Evolutionary conservation across 2,888 invertebrate species (phyloP).

Genomic region (Microctonus aethiopoides): DNA sequence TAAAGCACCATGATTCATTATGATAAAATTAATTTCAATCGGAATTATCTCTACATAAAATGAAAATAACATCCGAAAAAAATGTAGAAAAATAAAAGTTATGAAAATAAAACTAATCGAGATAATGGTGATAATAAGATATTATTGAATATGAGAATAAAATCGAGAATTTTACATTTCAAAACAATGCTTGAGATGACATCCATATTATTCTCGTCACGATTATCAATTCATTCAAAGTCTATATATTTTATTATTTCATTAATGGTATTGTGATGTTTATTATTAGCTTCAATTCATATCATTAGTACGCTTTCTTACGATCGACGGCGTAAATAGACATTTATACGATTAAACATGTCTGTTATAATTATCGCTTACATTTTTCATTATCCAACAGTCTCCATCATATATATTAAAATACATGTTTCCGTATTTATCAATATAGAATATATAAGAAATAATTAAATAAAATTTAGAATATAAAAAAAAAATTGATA

Average conservation of each 20-base stretch:
- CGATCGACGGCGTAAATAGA: slow-evolving; percentile 46
- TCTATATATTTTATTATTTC: background rate
- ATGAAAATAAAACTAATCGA: slow-evolving; percentile 32
- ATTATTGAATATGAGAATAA: too few species aligned
- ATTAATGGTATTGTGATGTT: slow-evolving; percentile 20
- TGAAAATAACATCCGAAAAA: background rate
- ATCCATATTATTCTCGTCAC: slow-evolving; percentile 32
- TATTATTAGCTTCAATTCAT: slow-evolving; percentile 8
- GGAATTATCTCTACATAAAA: background rate
- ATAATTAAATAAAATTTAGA: slow-evolving; percentile 30
- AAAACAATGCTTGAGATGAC: too few species aligned
- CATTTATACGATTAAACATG: slow-evolving; percentile 43
- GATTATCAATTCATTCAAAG: slow-evolving; percentile 32
- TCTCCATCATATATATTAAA: slow-evolving; percentile 42
- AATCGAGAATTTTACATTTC: too few species aligned
- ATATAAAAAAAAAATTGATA: slow-evolving; percentile 29
- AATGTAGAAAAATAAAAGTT: slow-evolving; percentile 23
- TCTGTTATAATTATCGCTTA: slow-evolving; percentile 41
- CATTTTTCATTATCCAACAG: slow-evolving; percentile 47
- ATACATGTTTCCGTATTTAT: slow-evolving; percentile 36
- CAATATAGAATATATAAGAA: slow-evolving; percentile 34
- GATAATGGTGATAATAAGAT: background rate
- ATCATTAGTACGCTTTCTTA: slow-evolving; percentile 27
- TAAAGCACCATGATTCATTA: background rate
- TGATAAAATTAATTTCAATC: background rate